These are phyloP conservation scores for Accipiter cooperii DNA, from an alignment of 2,113 vertebrate species.

Conservation along the genomic window DNA sequence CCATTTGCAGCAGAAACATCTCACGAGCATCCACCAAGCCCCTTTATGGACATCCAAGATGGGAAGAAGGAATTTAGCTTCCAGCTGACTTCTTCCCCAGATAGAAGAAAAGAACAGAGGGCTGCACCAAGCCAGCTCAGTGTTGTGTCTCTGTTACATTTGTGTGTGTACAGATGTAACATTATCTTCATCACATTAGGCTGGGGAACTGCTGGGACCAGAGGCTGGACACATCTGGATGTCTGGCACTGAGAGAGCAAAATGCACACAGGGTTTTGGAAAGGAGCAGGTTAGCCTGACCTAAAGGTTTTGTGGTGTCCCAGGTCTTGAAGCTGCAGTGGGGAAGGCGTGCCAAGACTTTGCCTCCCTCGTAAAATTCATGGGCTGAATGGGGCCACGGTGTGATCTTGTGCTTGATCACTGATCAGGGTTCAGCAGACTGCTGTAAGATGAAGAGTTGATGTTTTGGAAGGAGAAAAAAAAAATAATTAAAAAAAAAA, in stretches of 20 bases:
- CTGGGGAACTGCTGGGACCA: not conserved
- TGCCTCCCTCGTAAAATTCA: not conserved
- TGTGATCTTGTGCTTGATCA: not conserved
- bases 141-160: not conserved
- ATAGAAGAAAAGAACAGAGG: not conserved
- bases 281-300: not conserved
- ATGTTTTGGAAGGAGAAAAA: not conserved
- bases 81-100: not conserved
- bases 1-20: not conserved
- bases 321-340: not conserved
- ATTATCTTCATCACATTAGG: not conserved
- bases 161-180: not conserved
- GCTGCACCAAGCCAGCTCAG: not conserved
- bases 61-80: not conserved
- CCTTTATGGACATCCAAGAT: not conserved
- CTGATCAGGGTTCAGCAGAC: not conserved
- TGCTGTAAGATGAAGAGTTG: not conserved
- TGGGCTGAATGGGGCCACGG: not conserved
- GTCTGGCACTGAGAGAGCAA: not conserved
- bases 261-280: not conserved
- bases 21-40: not conserved
- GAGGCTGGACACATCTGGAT: not conserved
- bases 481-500: rapidly evolving
- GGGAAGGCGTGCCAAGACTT: not conserved
- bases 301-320: not conserved